These are phyloP conservation scores for Cebidichthys violaceus DNA, from an alignment of 2,113 vertebrate genomes.

Conservation along the genomic window DNA sequence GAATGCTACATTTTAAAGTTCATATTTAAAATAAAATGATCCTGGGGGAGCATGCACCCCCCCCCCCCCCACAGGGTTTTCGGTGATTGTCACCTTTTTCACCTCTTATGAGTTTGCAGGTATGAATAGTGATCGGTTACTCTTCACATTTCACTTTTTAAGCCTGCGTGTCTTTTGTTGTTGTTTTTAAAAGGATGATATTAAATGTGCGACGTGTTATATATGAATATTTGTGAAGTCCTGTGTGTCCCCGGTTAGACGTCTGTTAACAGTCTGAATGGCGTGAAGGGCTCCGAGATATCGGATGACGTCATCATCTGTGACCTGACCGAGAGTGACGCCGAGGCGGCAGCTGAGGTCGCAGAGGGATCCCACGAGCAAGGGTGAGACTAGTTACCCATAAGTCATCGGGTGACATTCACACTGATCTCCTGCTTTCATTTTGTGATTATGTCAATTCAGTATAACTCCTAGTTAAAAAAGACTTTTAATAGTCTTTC, in stretches of 20 bases:
- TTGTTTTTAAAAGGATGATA: not conserved
- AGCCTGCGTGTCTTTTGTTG: not conserved
- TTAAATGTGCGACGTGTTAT: not conserved
- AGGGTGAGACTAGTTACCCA: slow-evolving; percentile 57
- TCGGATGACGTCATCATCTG: slow-evolving; percentile 95
- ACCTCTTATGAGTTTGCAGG: too few species aligned
- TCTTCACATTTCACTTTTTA: not conserved
- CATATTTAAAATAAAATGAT: too few species aligned
- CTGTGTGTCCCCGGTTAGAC: slow-evolving; percentile 50
- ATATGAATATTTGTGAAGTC: not conserved
- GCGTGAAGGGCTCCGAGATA: slow-evolving; percentile 86
- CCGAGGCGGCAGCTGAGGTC: slow-evolving; percentile 73
- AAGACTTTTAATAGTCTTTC: too few species aligned
- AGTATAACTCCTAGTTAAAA: too few species aligned
- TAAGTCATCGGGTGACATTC: not conserved
- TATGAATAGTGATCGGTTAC: not conserved
- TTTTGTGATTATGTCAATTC: too few species aligned
- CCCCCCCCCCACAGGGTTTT: too few species aligned
- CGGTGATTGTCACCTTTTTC: too few species aligned
- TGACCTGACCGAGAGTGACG: slow-evolving; percentile 88
- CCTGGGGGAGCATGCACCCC: too few species aligned
- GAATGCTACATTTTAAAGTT: too few species aligned
- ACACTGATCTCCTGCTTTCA: not conserved
- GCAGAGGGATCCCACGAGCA: slow-evolving; percentile 74
- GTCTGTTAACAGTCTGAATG: slow-evolving; percentile 69